Evolutionary conservation across 1,140 invertebrate genomes (phyloP).

Genomic region (Drosophila sechellia): DNA sequence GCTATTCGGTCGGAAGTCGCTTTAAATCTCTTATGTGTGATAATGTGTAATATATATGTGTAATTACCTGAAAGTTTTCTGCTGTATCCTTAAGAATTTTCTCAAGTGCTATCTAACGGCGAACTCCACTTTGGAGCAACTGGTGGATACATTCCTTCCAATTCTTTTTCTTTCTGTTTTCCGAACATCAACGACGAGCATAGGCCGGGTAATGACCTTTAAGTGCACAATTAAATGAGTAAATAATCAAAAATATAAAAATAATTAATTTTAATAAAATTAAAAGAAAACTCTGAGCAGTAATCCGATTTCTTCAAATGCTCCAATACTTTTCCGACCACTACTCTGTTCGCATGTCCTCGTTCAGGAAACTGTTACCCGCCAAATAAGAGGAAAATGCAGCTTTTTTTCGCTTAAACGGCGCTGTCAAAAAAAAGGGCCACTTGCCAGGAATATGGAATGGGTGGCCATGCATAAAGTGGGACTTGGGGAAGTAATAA

Average conservation of each 20-base stretch:
- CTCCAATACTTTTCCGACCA: conserved; percentile 4
- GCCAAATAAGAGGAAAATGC: conserved; percentile 34
- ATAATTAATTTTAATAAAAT: neutral
- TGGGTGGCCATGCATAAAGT: neutral
- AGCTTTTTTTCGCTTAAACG: conserved; percentile 52
- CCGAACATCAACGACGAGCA: conserved; percentile 61
- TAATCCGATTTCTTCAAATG: neutral
- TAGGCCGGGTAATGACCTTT: neutral
- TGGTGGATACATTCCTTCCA: conserved; percentile 54
- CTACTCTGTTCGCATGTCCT: conserved; percentile 11
- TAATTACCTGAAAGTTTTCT: neutral
- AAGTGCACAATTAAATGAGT: neutral
- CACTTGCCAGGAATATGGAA: conserved; percentile 50
- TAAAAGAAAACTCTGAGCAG: no score
- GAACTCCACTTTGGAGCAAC: conserved; percentile 57
- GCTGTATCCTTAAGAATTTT: conserved; percentile 29
- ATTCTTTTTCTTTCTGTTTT: conserved; percentile 25
- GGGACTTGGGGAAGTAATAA: conserved; percentile 1
- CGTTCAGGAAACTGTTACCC: conserved; percentile 52
- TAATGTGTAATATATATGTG: no score
- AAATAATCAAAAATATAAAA: no score
- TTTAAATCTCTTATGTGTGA: neutral
- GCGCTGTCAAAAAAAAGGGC: conserved; percentile 67
- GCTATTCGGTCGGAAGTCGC: neutral
- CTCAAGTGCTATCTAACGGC: conserved; percentile 55